Base-by-base conservation (phyloP, 2,113 vertebrate species). In the Nothocercus julius region DNA sequence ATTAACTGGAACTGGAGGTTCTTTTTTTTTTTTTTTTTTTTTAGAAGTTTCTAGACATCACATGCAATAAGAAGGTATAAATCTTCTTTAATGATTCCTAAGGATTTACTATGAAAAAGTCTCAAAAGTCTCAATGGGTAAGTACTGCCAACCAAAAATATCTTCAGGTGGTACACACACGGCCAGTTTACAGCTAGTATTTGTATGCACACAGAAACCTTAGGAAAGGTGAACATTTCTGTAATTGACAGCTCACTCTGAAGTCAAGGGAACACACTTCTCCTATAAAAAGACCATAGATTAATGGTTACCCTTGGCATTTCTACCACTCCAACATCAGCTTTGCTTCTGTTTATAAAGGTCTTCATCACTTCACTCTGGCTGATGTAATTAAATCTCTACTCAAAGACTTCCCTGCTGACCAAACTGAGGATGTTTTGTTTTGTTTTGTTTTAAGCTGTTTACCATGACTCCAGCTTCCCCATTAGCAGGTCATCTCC, bases 221-320 rank as follows among this genome's bases (percentile, higher is more conserved):
- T 1, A 21, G 36, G 51, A 78, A 62, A 49, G 0, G 1, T 0
- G 3, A 2, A 4, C 1, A n/a, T 68, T 28, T 32, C 54, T 56
- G 54, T 30, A 56, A 17, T 30, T 56, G 54, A 56, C 9, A 17
- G 6, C 54, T 30, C 54, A 30, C 54, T 56, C 54, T 56, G 54
- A 56, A 56, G 28, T 56, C 27, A 56, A 28, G 14, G 27, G 25
- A 27, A 54, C 27, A 28, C 27, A 54, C 22, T 13, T 47, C 28
- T 68, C 38, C 44, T 9, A 3, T 5, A 28, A 58, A 49, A 36
- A 7, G 2, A 7, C 0, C 64, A n/a, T 19, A 32, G 63, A 9
- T 5, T 5, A 21, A 67, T 49, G 82, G 11, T 17, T 9, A 10
- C 13, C 32, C 32, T 3, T 5, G 38, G 68, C 15, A 13, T 6